Percentiles rank a stretch among this genome's conserved stretches.
These are phyloP conservation scores for Sebastes nivosus DNA, from an alignment of 2,797 vertebrate species.

Conservation along the genomic window DNA sequence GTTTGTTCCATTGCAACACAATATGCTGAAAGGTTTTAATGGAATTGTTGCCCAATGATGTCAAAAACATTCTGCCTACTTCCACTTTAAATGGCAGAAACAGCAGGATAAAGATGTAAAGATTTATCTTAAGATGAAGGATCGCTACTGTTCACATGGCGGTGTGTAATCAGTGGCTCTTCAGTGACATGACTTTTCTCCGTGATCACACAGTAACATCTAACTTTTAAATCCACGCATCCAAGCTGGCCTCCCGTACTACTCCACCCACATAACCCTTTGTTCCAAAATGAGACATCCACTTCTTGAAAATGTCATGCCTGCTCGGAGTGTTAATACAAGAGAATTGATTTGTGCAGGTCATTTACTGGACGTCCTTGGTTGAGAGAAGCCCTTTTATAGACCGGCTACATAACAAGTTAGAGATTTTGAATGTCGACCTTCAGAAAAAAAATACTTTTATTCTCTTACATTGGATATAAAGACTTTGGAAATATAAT, in stretches of 20 bases:
- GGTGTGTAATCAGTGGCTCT: background rate
- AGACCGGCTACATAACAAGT: background rate
- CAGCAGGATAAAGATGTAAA: too few relatives aligned
- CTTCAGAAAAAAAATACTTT: background rate
- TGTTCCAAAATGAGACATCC: constrained; percentile 2
- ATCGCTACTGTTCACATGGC: background rate
- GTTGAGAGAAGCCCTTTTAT: background rate
- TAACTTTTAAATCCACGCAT: background rate
- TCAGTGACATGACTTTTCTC: background rate
- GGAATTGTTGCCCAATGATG: too few relatives aligned
- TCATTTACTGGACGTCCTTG: background rate
- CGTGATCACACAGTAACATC: background rate
- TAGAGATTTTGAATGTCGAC: background rate
- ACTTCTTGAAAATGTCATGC: constrained; percentile 4
- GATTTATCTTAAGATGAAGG: background rate
- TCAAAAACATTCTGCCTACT: too few relatives aligned
- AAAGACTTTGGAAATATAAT: background rate
- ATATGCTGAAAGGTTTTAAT: too few relatives aligned
- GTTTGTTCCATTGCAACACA: too few relatives aligned
- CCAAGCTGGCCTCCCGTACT: background rate
- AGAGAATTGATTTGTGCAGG: background rate
- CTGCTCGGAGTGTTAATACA: background rate
- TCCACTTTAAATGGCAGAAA: background rate
- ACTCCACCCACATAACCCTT: background rate
- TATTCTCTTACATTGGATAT: background rate